Evolutionary conservation across 2,888 invertebrate genomes (phyloP).

Genomic region (Noctuana brunneofusca): DNA sequence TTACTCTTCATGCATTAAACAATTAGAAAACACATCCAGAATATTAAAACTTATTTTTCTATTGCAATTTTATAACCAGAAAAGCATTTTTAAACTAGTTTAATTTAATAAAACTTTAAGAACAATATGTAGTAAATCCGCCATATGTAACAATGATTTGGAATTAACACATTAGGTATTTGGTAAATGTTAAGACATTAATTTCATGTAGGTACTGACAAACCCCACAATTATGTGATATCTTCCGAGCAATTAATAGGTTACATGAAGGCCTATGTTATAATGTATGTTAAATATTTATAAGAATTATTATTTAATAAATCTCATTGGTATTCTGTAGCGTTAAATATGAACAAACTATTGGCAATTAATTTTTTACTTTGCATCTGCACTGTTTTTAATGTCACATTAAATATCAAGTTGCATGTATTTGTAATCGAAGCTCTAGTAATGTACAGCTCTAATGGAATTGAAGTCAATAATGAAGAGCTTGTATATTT

Average conservation of each 20-base stretch:
- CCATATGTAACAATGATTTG: slow-evolving; percentile 2
- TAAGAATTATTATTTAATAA: background rate
- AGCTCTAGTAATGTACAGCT: slow-evolving; percentile 26
- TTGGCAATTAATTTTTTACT: slow-evolving; percentile 9
- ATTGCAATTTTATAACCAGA: slow-evolving; percentile 27
- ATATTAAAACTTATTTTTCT: slow-evolving; percentile 24
- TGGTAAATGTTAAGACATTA: background rate
- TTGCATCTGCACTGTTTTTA: slow-evolving; percentile 44
- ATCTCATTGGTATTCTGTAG: slow-evolving; percentile 3
- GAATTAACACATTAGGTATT: slow-evolving; percentile 12
- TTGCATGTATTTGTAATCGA: slow-evolving; percentile 38
- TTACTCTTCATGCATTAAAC: background rate
- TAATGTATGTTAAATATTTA: background rate
- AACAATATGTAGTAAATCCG: background rate
- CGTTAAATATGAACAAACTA: background rate
- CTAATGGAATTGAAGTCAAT: slow-evolving; percentile 23
- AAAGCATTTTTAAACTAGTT: slow-evolving; percentile 27
- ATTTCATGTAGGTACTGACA: slow-evolving; percentile 6
- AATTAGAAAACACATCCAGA: slow-evolving; percentile 4
- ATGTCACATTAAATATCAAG: slow-evolving; percentile 40
- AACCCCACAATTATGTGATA: slow-evolving; percentile 22
- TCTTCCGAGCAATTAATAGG: slow-evolving; percentile 25
- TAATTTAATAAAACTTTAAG: slow-evolving; percentile 9
- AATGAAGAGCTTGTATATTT: slow-evolving; percentile 17
- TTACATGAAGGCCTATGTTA: slow-evolving; percentile 19